Percentiles rank a stretch among this genome's conserved stretches.
phyloP scores from a whole-genome alignment of 2,888 invertebrate species.

The Pollenia amentaria region DNA sequence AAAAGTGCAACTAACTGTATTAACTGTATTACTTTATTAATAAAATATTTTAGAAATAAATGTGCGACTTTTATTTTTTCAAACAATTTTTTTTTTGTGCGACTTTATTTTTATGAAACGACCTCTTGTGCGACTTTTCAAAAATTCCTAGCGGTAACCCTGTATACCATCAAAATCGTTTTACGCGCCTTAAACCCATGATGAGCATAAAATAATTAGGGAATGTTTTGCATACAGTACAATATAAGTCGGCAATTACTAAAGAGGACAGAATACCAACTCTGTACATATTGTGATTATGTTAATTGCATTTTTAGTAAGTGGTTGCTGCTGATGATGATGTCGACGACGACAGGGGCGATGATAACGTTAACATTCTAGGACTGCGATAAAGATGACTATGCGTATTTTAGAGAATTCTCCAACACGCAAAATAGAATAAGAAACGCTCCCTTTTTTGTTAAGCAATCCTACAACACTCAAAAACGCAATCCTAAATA shows the following conservation, averaged over 20 bases:
- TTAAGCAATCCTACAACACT: background rate
- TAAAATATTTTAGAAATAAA: too few species aligned
- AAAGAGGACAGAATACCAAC: constrained; percentile 7
- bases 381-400: constrained; percentile 40
- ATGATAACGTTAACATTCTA: constrained; percentile 31
- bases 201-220: background rate
- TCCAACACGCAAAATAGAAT: constrained; percentile 22
- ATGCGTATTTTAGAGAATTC: constrained; percentile 41
- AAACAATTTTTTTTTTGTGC: too few species aligned
- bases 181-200: too few species aligned
- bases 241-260: constrained; percentile 20
- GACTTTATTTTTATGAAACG: too few species aligned
- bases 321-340: constrained; percentile 57
- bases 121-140: too few species aligned
- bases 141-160: too few species aligned
- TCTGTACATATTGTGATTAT: constrained; percentile 47
- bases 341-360: background rate
- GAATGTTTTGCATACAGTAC: constrained; percentile 21
- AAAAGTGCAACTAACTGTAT: too few species aligned
- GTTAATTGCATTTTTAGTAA: constrained; percentile 70
- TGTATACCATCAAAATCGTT: too few species aligned
- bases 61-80: too few species aligned
- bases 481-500: too few species aligned
- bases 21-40: too few species aligned
- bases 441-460: background rate